Conservation (phyloP, 2,797 vertebrate genomes). For the Prionace glauca region DNA sequence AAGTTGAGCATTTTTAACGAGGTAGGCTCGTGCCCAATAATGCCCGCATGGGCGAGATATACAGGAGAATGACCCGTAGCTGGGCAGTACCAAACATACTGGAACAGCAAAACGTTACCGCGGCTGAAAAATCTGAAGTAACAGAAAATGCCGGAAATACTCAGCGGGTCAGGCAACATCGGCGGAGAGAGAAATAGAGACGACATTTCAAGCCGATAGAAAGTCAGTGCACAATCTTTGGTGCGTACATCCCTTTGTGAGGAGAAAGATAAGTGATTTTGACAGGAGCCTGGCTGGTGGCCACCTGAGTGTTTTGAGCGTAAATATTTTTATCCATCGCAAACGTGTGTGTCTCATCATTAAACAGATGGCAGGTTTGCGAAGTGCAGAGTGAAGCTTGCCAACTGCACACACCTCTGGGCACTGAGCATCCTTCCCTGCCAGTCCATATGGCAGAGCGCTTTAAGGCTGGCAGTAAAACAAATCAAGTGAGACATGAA, state of each 20-base stretch:
- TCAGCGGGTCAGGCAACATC: not conserved
- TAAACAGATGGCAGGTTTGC: not conserved
- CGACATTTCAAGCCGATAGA: not conserved
- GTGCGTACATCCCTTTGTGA: not conserved
- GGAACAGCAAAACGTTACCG: not conserved
- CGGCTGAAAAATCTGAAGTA: not conserved
- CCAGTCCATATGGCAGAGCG: not conserved
- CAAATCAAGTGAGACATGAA: not conserved
- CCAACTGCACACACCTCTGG: not conserved
- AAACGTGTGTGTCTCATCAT: not conserved
- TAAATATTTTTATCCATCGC: not conserved
- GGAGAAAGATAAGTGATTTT: slow-evolving; percentile 4
- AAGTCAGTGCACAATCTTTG: not conserved
- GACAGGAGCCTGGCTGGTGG: not conserved
- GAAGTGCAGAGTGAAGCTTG: not conserved
- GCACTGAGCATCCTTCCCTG: not conserved
- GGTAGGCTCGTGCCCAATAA: not conserved
- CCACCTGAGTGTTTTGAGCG: not conserved
- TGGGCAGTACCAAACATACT: not conserved
- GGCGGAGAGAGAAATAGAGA: not conserved
- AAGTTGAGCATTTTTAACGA: too few species aligned
- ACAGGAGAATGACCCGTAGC: not conserved
- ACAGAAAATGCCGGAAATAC: not conserved
- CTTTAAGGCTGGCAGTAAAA: not conserved
- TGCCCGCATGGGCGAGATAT: not conserved